Conservation (phyloP, 2,113 vertebrate species). For the Bubo blakistoni region DNA sequence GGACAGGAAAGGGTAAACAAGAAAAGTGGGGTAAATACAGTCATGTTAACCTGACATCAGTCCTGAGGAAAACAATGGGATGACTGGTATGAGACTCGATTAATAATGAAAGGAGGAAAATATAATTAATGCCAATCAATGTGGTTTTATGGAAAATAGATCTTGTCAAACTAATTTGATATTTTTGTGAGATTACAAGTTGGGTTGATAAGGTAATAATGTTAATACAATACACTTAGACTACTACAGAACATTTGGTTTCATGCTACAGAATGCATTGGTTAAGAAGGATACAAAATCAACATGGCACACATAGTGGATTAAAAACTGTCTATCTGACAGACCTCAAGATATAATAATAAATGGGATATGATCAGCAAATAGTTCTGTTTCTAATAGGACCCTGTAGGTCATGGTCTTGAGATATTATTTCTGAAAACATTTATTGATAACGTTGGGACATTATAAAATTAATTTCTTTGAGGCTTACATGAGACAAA, state of each 20-base stretch:
- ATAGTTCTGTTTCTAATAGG: background rate
- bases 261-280: background rate
- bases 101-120: constrained; percentile 52
- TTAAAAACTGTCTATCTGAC: background rate
- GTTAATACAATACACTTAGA: constrained; percentile 24
- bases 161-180: constrained; percentile 68
- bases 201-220: constrained; percentile 46
- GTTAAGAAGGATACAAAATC: background rate
- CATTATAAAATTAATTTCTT: background rate
- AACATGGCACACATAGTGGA: background rate
- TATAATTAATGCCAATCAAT: constrained; percentile 59
- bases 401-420: background rate
- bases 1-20: constrained; percentile 33
- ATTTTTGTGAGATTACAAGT: constrained; percentile 54
- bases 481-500: background rate
- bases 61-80: constrained; percentile 42
- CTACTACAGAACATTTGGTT: constrained; percentile 1
- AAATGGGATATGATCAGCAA: background rate
- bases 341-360: background rate
- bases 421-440: background rate
- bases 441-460: background rate
- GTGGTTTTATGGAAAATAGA: constrained; percentile 51
- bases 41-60: constrained; percentile 22
- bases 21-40: constrained; percentile 17
- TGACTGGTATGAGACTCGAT: background rate